Percentiles rank a stretch among this genome's conserved stretches.
Conservation (phyloP, 2,888 invertebrate genomes). For the Sinotaia quadrata region DNA sequence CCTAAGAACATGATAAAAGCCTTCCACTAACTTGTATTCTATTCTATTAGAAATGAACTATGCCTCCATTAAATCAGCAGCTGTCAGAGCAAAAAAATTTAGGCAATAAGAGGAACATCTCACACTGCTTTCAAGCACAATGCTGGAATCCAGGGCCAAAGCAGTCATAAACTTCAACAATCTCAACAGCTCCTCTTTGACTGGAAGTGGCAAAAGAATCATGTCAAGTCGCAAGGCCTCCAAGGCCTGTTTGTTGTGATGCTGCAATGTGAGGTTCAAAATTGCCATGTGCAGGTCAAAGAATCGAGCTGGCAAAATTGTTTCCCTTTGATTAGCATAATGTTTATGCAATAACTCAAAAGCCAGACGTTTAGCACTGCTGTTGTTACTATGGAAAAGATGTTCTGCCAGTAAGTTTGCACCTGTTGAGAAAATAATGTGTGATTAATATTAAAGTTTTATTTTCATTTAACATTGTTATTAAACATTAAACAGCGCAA, state of each 20-base stretch:
- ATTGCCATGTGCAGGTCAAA: slow-evolving; percentile 66
- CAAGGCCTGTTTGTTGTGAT: slow-evolving; percentile 43
- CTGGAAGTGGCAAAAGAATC: slow-evolving; percentile 59
- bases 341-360: slow-evolving; percentile 63
- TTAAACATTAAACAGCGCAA: no score
- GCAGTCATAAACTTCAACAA: slow-evolving; percentile 65
- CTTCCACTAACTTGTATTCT: no score
- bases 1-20: no score
- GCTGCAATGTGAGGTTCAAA: slow-evolving; percentile 48
- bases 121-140: slow-evolving; percentile 57
- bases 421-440: no score
- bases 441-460: no score
- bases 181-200: slow-evolving; percentile 62
- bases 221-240: slow-evolving; percentile 65
- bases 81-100: no score
- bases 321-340: slow-evolving; percentile 43
- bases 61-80: no score
- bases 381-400: slow-evolving; percentile 47
- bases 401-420: slow-evolving; percentile 60
- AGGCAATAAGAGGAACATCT: slow-evolving; percentile 10
- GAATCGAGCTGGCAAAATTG: slow-evolving; percentile 65
- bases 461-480: no score
- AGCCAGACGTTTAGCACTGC: slow-evolving; percentile 59
- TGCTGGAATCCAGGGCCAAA: slow-evolving; percentile 49
- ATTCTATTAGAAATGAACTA: no score